A percentile compares a stretch with the other conserved stretches of the same genome.
Evolutionary conservation across 2,797 vertebrate species (phyloP).

Genomic region (Enteromius radiatus): DNA sequence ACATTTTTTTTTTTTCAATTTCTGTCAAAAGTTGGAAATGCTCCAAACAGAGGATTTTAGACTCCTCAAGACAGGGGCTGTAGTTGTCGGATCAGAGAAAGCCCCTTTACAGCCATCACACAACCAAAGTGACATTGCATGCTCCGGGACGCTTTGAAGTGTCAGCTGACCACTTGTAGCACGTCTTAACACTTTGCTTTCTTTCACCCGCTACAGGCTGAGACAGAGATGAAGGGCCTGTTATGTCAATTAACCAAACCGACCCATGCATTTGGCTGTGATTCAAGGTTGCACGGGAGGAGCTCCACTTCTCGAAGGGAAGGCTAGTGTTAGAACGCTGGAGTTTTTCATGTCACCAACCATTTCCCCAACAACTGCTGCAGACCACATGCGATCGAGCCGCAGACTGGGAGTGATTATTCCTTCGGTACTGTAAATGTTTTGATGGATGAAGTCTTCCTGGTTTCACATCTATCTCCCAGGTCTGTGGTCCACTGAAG

Average conservation of each 20-base stretch:
- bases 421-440: slow-evolving; percentile 23
- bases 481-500: slow-evolving; percentile 53
- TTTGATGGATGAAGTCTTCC: slow-evolving; percentile 47
- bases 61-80: slow-evolving; percentile 34
- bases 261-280: slow-evolving; percentile 50
- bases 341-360: slow-evolving; percentile 60
- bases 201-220: slow-evolving; percentile 24
- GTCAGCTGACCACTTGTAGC: slow-evolving; percentile 40
- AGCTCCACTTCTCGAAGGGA: slow-evolving; percentile 38
- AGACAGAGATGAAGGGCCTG: slow-evolving; percentile 49
- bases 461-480: slow-evolving; percentile 46
- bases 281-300: slow-evolving; percentile 60
- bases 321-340: slow-evolving; percentile 51
- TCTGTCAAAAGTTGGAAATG: slow-evolving; percentile 19
- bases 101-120: slow-evolving; percentile 16
- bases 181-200: slow-evolving; percentile 39
- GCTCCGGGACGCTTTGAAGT: slow-evolving; percentile 47
- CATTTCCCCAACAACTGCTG: slow-evolving; percentile 55
- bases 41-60: slow-evolving; percentile 34
- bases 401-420: slow-evolving; percentile 39
- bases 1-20: slow-evolving; percentile 7
- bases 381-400: slow-evolving; percentile 37
- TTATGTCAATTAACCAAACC: slow-evolving; percentile 57
- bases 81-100: slow-evolving; percentile 28
- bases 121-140: slow-evolving; percentile 34